Evolutionary conservation across 64 coral and sea anemone species (phyloP), one percentile per base, ranked within the genome.

Genomic region (Actinia tenebrosa): DNA sequence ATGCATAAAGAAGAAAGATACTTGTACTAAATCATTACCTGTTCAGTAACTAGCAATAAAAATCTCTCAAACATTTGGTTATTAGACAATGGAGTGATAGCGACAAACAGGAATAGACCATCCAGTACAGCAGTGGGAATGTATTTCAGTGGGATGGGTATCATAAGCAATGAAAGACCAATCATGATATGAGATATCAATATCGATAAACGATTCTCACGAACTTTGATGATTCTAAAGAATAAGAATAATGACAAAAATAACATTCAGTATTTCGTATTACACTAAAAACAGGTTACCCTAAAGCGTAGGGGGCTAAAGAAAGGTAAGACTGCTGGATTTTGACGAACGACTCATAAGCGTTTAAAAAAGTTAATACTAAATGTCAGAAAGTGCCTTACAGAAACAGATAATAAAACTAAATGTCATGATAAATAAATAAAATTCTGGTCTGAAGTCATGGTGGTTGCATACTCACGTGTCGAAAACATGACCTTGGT

Each of bases 21-120:
- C 6, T 55, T 11, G 56, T 11, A 58, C 2, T 11, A 58, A 11
- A 11, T 11, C 0, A 19, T 22, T 22, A 95, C 94, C 94, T 95
- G 94, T 78, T 95, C 94, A 60, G 94, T 96, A 20, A 96, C 44
- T 1, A 96, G 89, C 50, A 96, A 50, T 71, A 96, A 80, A 14
- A 86, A 79, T 37, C 94, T 92, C 43, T 96, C 94, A 90, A 96
- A 96, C 91, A 96, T 89, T 69, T 96, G 94, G 86, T 96, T 96
- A 8, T 89, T 90, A 60, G 87, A 87, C 10, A 96, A 84, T 53
- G 94, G 83, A 10, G 94, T 96, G 19, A 96, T 82, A 11, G 94
- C 94, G 60, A 96, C 91, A 77, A 96, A 96, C 20, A 96, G 68
- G 77, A 96, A 96, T 84, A 96, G 82, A 3, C 94, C 94, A 82